phyloP scores from a whole-genome alignment of 2,113 vertebrate genomes.

The Jaculus jaculus region DNA sequence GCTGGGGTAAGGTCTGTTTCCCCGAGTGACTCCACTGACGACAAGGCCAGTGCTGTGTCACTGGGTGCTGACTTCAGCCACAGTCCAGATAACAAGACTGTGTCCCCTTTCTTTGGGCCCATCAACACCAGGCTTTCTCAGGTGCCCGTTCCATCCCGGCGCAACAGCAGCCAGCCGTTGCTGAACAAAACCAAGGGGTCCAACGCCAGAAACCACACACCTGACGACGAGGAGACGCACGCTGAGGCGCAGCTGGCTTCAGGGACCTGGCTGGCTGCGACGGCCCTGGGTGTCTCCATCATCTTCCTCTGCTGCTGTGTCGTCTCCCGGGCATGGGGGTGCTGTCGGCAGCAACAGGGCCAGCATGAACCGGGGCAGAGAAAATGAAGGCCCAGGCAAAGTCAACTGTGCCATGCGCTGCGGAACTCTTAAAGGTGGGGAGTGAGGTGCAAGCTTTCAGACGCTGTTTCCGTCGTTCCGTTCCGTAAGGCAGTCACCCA shows the following conservation, averaged over 20 bases:
- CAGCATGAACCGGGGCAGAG: conserved; percentile 86
- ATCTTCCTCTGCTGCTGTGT: conserved; percentile 89
- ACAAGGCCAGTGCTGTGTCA: conserved; percentile 39
- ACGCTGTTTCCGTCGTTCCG: no score
- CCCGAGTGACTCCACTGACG: not conserved
- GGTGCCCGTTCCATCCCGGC: conserved; percentile 54
- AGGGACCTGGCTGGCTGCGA: conserved; percentile 84
- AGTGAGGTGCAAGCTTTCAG: not conserved
- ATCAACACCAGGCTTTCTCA: conserved; percentile 36
- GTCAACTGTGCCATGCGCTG: conserved; percentile 83
- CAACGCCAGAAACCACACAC: conserved; percentile 85
- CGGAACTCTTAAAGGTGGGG: conserved; percentile 71
- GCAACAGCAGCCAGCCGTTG: conserved; percentile 86
- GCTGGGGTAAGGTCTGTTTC: conserved; percentile 33
- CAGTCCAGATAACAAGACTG: conserved; percentile 37
- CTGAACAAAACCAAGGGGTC: conserved; percentile 89
- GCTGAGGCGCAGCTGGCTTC: conserved; percentile 81
- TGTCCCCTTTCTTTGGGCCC: conserved; percentile 47
- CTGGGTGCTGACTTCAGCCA: not conserved
- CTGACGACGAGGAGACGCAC: conserved; percentile 31
- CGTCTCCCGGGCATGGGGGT: conserved; percentile 82
- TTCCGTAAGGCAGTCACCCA: no score
- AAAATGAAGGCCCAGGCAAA: conserved; percentile 21
- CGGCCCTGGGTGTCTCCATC: conserved; percentile 83
- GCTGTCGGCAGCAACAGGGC: conserved; percentile 85